Conservation (phyloP, 2,797 vertebrate species). For the Siniperca scherzeri region DNA sequence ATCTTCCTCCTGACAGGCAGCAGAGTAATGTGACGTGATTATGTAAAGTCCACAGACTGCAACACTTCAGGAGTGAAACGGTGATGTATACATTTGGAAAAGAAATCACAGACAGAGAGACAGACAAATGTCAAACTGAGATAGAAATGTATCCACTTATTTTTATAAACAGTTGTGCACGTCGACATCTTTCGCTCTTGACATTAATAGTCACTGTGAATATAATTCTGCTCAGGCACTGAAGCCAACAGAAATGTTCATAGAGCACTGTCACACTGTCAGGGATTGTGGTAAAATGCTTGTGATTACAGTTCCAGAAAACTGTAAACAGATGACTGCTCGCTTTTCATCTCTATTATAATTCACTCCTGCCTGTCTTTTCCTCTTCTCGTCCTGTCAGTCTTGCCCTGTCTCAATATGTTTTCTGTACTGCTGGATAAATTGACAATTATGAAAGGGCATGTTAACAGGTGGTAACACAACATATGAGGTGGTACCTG, state of each 20-base stretch:
- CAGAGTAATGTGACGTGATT: conserved; percentile 58
- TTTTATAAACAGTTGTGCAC: conserved; percentile 1
- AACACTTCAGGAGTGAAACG: conserved; percentile 30
- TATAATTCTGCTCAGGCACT: conserved; percentile 27
- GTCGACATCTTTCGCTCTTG: conserved; percentile 1
- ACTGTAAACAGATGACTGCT: conserved; percentile 40
- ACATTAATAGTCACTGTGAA: conserved; percentile 38
- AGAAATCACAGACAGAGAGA: conserved; percentile 10
- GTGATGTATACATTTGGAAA: conserved; percentile 26
- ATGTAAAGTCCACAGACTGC: conserved; percentile 48
- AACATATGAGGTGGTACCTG: neutral
- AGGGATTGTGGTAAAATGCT: conserved; percentile 27
- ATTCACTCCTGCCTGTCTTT: conserved; percentile 21
- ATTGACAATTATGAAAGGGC: neutral
- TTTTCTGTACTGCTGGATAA: conserved; percentile 1
- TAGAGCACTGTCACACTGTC: conserved; percentile 16
- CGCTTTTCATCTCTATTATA: conserved; percentile 22
- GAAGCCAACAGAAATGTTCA: conserved; percentile 29
- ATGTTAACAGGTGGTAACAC: neutral
- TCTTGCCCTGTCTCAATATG: neutral
- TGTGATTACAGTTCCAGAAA: conserved; percentile 14
- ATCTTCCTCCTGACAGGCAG: conserved; percentile 42
- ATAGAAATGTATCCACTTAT: neutral
- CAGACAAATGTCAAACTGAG: conserved; percentile 23
- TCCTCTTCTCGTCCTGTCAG: neutral